phyloP scores from a whole-genome alignment of 2,797 vertebrate genomes.

The Artibeus jamaicensis region DNA sequence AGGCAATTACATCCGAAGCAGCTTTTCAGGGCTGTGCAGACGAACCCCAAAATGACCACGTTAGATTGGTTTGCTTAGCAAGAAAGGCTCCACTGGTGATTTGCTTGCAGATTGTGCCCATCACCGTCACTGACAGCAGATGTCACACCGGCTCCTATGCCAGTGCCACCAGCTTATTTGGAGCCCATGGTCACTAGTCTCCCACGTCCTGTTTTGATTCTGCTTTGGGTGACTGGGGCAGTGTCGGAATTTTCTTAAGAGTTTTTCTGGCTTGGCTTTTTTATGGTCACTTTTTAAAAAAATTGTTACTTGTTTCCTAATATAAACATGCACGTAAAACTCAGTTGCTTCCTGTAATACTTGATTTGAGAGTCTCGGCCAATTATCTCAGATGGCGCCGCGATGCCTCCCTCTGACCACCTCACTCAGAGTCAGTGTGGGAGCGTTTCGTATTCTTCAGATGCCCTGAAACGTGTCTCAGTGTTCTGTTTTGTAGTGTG shows the following conservation, averaged over 20 bases:
- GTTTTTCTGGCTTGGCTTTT: constrained; percentile 31
- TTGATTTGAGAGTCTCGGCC: not conserved
- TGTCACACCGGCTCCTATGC: not conserved
- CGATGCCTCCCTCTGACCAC: not conserved
- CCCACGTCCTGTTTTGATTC: not conserved
- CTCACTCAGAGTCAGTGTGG: not conserved
- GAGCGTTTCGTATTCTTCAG: not conserved
- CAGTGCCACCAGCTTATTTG: not conserved
- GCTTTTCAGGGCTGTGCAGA: not conserved
- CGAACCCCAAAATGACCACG: not conserved
- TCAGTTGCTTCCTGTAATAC: not conserved
- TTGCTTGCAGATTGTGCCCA: not conserved
- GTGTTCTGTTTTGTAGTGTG: not conserved
- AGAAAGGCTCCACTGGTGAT: not conserved
- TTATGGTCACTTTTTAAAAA: not conserved
- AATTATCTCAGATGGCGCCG: not conserved
- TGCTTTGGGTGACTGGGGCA: not conserved
- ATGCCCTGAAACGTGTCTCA: not conserved
- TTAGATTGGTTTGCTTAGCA: not conserved
- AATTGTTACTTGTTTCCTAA: not conserved
- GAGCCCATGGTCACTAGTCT: not conserved
- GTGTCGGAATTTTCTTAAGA: not conserved
- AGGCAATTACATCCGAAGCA: not conserved
- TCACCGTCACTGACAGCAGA: not conserved
- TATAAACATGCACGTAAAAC: constrained; percentile 11